phyloP scores from a whole-genome alignment of 2,888 invertebrate species.

The Himalopsyche anomala region DNA sequence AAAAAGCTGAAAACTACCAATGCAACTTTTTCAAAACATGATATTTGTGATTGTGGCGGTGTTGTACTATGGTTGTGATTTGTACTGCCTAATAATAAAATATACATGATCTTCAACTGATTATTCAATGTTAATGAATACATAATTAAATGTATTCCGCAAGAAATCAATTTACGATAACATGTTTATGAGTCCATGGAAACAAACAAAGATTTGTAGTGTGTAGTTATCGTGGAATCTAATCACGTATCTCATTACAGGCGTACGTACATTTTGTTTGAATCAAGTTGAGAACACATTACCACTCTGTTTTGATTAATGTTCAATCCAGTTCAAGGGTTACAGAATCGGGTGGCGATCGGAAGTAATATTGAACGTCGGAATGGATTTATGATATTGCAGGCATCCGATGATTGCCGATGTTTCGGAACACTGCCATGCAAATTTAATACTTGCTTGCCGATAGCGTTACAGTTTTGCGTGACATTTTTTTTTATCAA shows the following conservation, averaged over 20 bases:
- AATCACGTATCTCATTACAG: constrained; percentile 60
- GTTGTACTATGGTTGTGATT: no score
- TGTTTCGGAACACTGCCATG: background rate
- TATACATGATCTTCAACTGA: no score
- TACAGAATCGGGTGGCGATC: constrained; percentile 23
- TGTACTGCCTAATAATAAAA: no score
- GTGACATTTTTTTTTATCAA: no score
- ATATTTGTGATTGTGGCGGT: no score
- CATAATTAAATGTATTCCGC: no score
- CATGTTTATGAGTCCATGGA: background rate
- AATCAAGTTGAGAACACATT: constrained; percentile 15
- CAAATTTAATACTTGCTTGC: background rate
- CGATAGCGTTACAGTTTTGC: background rate
- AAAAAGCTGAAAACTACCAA: no score
- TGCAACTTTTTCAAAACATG: no score
- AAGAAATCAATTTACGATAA: no score
- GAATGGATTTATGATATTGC: constrained; percentile 35
- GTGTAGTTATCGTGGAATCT: constrained; percentile 44
- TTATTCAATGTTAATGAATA: no score
- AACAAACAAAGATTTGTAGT: constrained; percentile 7
- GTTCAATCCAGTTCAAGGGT: background rate
- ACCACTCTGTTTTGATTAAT: constrained; percentile 30
- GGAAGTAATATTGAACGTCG: constrained; percentile 35
- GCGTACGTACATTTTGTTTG: constrained; percentile 55
- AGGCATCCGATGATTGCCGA: constrained; percentile 16